phyloP scores from a whole-genome alignment of 2,797 vertebrate species.

The Coranthus polyacanthus region DNA sequence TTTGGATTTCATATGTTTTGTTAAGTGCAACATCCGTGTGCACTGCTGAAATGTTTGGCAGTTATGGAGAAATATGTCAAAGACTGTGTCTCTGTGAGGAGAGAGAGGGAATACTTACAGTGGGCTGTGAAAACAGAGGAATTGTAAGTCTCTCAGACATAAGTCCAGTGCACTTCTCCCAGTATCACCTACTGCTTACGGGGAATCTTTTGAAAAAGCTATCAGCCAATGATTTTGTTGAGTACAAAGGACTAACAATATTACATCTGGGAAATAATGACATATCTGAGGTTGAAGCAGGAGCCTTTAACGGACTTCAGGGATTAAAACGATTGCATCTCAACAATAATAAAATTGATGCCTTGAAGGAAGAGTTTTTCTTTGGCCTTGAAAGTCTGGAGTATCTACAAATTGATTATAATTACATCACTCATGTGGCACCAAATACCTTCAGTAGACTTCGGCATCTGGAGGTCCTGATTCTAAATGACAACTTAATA shows the following conservation, averaged over 20 bases:
- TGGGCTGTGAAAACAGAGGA: slow-evolving; percentile 96
- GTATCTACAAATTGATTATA: slow-evolving; percentile 98
- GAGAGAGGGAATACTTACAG: slow-evolving; percentile 93
- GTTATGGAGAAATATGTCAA: slow-evolving; percentile 95
- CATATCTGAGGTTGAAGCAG: slow-evolving; percentile 94
- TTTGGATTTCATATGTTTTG: slow-evolving; percentile 91
- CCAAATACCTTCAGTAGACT: slow-evolving; percentile 91
- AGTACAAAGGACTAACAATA: slow-evolving; percentile 94
- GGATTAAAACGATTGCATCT: slow-evolving; percentile 94
- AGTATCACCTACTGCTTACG: slow-evolving; percentile 94
- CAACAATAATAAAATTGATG: slow-evolving; percentile 97
- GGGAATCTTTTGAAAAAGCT: slow-evolving; percentile 94
- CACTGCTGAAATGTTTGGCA: slow-evolving; percentile 90
- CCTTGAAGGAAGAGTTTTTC: slow-evolving; percentile 93
- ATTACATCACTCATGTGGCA: slow-evolving; percentile 94
- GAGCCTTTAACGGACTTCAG: slow-evolving; percentile 95
- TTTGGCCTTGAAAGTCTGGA: slow-evolving; percentile 95
- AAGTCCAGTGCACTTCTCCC: slow-evolving; percentile 88
- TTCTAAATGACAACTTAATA: slow-evolving; percentile 98
- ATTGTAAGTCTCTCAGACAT: slow-evolving; percentile 94
- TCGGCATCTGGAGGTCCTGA: slow-evolving; percentile 94
- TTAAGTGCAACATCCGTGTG: slow-evolving; percentile 90
- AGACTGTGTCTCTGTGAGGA: slow-evolving; percentile 96
- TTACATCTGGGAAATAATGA: slow-evolving; percentile 96
- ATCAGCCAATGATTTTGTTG: slow-evolving; percentile 91